Evolutionary conservation across 2,113 vertebrate genomes (phyloP).

Genomic region (Cyrtonyx montezumae): DNA sequence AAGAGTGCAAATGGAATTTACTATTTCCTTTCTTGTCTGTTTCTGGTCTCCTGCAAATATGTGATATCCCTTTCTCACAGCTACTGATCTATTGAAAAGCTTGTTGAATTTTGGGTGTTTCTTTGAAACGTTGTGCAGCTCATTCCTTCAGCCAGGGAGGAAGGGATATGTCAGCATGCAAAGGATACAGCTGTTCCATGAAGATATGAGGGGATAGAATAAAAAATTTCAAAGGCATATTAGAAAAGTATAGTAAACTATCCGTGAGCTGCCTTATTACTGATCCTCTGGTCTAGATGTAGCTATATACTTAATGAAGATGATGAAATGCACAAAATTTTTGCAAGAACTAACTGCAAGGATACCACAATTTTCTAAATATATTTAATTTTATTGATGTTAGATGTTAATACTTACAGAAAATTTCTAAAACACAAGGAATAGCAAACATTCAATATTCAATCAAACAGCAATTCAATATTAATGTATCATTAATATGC

Average conservation of each 20-base stretch:
- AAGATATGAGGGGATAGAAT: neutral
- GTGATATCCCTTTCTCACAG: neutral
- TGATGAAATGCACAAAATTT: constrained; percentile 5
- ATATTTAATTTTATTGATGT: constrained; percentile 21
- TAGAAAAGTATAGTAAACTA: neutral
- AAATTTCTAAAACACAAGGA: constrained; percentile 2
- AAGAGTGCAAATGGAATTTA: neutral
- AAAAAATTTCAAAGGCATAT: neutral
- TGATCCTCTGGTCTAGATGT: neutral
- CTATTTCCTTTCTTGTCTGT: neutral
- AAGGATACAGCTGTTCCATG: neutral
- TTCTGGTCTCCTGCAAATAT: neutral
- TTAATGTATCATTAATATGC: neutral
- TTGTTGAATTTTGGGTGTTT: neutral
- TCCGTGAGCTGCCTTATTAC: constrained; percentile 8
- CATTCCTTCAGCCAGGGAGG: neutral
- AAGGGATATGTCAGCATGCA: neutral
- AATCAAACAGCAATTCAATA: too few species aligned
- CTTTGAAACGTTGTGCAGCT: neutral
- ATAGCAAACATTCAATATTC: neutral
- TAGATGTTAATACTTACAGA: neutral
- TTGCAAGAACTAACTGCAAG: neutral
- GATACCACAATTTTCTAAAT: neutral
- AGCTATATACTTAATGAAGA: constrained; percentile 10
- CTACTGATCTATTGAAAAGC: neutral